Evolutionary conservation across 2,888 invertebrate genomes (phyloP).

Genomic region (Ectropis crepuscularia): DNA sequence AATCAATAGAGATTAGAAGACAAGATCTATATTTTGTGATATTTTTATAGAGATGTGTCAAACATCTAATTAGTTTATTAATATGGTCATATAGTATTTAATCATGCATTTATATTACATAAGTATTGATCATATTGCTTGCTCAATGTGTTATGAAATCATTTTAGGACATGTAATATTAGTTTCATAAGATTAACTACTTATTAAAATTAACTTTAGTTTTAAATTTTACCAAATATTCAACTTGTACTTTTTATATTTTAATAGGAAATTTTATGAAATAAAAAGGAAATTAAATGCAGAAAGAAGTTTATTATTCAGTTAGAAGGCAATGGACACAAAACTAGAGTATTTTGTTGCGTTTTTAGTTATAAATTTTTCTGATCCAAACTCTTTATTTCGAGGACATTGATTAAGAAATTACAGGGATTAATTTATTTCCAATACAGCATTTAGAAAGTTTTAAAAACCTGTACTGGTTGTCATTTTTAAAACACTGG

Average conservation of each 20-base stretch:
- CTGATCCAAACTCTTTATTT: too few relatives aligned
- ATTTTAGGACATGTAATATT: not conserved
- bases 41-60: not conserved
- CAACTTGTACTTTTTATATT: constrained; percentile 3
- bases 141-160: constrained; percentile 1
- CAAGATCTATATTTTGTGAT: not conserved
- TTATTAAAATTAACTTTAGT: not conserved
- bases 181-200: not conserved
- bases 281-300: constrained; percentile 19
- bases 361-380: too few relatives aligned
- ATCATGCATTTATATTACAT: not conserved
- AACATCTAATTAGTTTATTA: not conserved
- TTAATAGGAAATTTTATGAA: constrained; percentile 9
- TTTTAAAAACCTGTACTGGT: too few relatives aligned
- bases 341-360: not conserved
- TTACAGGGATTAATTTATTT: too few relatives aligned
- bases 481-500: too few relatives aligned
- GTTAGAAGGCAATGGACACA: not conserved
- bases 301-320: constrained; percentile 13
- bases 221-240: constrained; percentile 12
- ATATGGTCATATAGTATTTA: not conserved
- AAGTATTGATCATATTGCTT: not conserved
- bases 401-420: too few relatives aligned
- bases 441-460: too few relatives aligned
- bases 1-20: not conserved